Evolutionary conservation across 2,888 invertebrate genomes (phyloP).

Genomic region (Hirtodrosophila duncani): DNA sequence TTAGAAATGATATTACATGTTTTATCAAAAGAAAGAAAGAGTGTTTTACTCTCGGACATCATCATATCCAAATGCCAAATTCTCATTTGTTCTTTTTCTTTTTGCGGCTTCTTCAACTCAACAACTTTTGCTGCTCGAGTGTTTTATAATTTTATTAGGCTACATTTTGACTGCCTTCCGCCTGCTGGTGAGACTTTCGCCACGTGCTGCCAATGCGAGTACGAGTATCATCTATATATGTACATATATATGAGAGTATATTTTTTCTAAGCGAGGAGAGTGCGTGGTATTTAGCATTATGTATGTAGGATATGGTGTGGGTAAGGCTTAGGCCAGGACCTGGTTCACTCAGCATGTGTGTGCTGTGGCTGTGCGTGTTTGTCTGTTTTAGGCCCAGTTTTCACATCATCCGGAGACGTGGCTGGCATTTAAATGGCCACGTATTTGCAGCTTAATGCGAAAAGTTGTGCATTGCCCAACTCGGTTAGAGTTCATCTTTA

Average conservation of each 20-base stretch:
- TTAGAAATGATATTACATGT: too few species aligned
- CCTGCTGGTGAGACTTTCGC: slow-evolving; percentile 41
- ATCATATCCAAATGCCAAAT: too few species aligned
- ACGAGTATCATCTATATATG: background rate
- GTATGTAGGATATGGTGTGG: background rate
- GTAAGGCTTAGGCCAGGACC: slow-evolving; percentile 1
- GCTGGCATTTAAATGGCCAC: slow-evolving; percentile 53
- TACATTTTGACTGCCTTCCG: slow-evolving; percentile 17
- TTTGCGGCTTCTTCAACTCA: slow-evolving; percentile 15
- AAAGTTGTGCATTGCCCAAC: slow-evolving; percentile 28
- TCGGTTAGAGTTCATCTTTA: slow-evolving; percentile 39
- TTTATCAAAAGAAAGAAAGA: too few species aligned
- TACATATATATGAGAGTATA: background rate
- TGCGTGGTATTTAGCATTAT: slow-evolving; percentile 31
- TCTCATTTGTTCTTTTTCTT: background rate
- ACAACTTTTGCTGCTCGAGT: slow-evolving; percentile 35
- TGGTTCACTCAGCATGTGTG: background rate
- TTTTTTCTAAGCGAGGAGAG: too few species aligned
- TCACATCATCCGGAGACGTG: slow-evolving; percentile 59
- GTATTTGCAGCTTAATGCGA: slow-evolving; percentile 31
- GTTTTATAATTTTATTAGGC: slow-evolving; percentile 55
- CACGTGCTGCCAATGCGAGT: slow-evolving; percentile 48
- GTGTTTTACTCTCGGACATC: too few species aligned
- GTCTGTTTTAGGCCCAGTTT: slow-evolving; percentile 48
- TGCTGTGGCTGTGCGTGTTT: slow-evolving; percentile 1